Percentiles rank a stretch among this genome's conserved stretches.
Conservation (phyloP, 2,888 invertebrate species). For the Sarcophaga caerulescens region DNA sequence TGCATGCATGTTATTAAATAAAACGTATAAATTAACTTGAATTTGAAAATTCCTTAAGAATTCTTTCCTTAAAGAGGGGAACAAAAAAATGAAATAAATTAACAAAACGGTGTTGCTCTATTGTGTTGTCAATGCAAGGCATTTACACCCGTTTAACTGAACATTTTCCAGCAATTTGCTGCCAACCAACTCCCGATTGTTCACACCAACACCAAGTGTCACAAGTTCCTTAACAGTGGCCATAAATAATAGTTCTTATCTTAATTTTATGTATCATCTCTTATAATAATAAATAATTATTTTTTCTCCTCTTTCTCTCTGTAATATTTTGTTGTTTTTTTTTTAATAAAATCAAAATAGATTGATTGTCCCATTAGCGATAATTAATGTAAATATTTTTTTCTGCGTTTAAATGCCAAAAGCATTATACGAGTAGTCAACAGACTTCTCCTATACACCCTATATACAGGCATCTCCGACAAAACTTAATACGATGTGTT, state of each 20-base stretch:
- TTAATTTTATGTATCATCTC: slow-evolving; percentile 66
- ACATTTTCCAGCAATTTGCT: not conserved
- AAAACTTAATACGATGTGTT: no score
- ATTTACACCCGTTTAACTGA: not conserved
- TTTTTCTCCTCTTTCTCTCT: not conserved
- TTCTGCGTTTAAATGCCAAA: slow-evolving; percentile 6
- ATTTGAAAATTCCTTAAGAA: slow-evolving; percentile 26
- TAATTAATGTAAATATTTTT: slow-evolving; percentile 63
- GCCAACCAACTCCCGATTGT: slow-evolving; percentile 11
- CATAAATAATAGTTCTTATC: slow-evolving; percentile 60
- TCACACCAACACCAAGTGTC: slow-evolving; percentile 1
- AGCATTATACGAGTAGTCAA: not conserved
- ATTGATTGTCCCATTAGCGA: slow-evolving; percentile 65
- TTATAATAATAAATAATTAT: slow-evolving; percentile 45
- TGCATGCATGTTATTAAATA: slow-evolving; percentile 43
- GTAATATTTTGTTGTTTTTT: not conserved
- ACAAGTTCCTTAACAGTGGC: not conserved
- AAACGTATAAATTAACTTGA: slow-evolving; percentile 16
- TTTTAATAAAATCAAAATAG: slow-evolving; percentile 37
- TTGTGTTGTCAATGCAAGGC: not conserved
- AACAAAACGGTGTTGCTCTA: not conserved
- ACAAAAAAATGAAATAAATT: not conserved
- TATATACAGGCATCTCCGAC: no score
- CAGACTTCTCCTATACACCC: not conserved
- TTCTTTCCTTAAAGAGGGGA: not conserved